Percentiles rank a stretch among this genome's conserved stretches.
Conservation (phyloP, 1,140 invertebrate genomes). For the Nomia melanderi region DNA sequence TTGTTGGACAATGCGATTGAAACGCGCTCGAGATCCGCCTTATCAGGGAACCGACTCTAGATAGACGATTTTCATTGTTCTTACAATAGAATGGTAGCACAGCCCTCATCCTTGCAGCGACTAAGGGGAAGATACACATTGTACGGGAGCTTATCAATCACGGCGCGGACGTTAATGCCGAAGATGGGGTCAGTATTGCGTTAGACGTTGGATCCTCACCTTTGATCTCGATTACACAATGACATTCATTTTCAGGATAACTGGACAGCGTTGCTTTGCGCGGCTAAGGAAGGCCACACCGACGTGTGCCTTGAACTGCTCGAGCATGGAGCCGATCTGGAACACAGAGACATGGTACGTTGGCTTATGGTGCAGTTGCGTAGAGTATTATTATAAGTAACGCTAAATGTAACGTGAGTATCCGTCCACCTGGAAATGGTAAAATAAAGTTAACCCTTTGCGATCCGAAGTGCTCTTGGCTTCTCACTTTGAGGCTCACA, state of each 20-base stretch:
- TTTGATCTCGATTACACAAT: background rate
- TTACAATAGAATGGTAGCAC: slow-evolving; percentile 92
- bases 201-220: background rate
- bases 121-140: slow-evolving; percentile 90
- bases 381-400: no score
- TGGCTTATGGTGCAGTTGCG: background rate
- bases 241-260: slow-evolving; percentile 85
- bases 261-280: slow-evolving; percentile 95
- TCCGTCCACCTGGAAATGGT: no score
- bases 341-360: slow-evolving; percentile 95
- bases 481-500: no score
- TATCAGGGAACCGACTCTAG: background rate
- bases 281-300: slow-evolving; percentile 93
- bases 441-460: no score
- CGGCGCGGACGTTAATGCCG: slow-evolving; percentile 94
- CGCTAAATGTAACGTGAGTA: no score
- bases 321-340: slow-evolving; percentile 92
- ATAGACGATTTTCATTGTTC: slow-evolving; percentile 27
- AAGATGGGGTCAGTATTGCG: slow-evolving; percentile 86
- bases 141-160: slow-evolving; percentile 91
- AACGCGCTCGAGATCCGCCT: background rate
- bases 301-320: slow-evolving; percentile 92
- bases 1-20: no score
- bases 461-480: no score
- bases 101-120: slow-evolving; percentile 93